Evolutionary conservation across 2,888 invertebrate species (phyloP), one percentile per base, ranked within the genome.

Genomic region (Cryptocephalus primarius): DNA sequence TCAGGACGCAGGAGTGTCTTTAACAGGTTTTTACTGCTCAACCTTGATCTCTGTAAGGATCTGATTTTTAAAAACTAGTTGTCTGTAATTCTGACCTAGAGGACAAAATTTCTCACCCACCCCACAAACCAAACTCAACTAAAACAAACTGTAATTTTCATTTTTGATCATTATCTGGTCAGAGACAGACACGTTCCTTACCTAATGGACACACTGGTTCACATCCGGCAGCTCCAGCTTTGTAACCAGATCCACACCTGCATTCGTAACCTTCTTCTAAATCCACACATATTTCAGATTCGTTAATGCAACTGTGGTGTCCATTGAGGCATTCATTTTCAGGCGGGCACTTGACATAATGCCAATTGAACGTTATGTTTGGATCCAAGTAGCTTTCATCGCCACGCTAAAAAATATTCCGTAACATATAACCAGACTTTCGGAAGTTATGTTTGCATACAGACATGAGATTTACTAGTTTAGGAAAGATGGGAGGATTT

Each of bases 261-360:
- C 95, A 95, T 60, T 82, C 78, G 68, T 86, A 95, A n/a, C 88
- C 88, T 47, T 79, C 75, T 0, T 79, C 77, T 9, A 84, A 69
- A 69, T 96, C 92, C 43, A 84, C 83, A 66, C 95, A 96, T 57
- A 84, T 80, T 75, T 96, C 91, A 3, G 90, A 91, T 48, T 83
- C 78, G 0, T 80, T 75, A 66, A 90, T 85, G 66, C 96, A 96
- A 48, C 83, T 88, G 64, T 95, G 93, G 68, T 95, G 95, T 4
- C 82, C 81, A 66, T 95, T 95, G 39, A 75, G 73, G 64, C 95
- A 96, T 69, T 96, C 95, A 64, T 96, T 86, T 71, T 96, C 96
- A 0, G 86, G 83, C 1, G 94, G 95, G 63, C 94, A 94, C 40
- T 81, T 77, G 0, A 88, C 83, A 62, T 92, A 95, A 61, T 91